Percentiles rank a stretch among this genome's conserved stretches.
These are phyloP conservation scores for Aix galericulata DNA, from an alignment of 2,113 vertebrate species.

Conservation along the genomic window DNA sequence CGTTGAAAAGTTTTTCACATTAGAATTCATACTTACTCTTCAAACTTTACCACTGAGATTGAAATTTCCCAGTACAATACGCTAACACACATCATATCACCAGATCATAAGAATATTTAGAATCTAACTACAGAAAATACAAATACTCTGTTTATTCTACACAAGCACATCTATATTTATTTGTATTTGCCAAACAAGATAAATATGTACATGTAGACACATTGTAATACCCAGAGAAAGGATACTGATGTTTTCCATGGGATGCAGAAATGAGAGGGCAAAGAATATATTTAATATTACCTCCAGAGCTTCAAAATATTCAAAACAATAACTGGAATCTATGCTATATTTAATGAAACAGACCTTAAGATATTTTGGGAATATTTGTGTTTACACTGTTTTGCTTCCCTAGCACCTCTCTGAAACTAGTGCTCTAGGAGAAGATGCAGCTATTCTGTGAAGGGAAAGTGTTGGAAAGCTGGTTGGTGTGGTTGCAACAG, in stretches of 20 bases:
- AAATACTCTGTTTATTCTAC: not conserved
- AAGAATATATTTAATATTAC: not conserved
- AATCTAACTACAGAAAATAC: not conserved
- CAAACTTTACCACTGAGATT: not conserved
- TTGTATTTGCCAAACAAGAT: not conserved
- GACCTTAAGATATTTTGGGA: not conserved
- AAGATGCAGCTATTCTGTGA: not conserved
- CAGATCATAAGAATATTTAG: not conserved
- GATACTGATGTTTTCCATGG: not conserved
- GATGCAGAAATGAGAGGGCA: not conserved
- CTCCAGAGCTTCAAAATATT: not conserved
- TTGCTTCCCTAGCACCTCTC: fast-evolving
- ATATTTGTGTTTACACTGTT: not conserved
- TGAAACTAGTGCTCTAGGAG: not conserved
- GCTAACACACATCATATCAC: not conserved
- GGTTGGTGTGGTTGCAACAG: not conserved
- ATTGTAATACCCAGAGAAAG: not conserved
- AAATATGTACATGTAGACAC: not conserved
- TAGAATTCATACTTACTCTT: not conserved
- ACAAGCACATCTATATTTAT: not conserved
- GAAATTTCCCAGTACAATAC: not conserved
- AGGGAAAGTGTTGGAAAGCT: not conserved
- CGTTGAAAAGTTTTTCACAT: not conserved
- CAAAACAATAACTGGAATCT: not conserved
- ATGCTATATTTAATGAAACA: not conserved